Evolutionary conservation across 2,888 invertebrate species (phyloP), one percentile per base, ranked within the genome.

Genomic region (Magallana nippona): DNA sequence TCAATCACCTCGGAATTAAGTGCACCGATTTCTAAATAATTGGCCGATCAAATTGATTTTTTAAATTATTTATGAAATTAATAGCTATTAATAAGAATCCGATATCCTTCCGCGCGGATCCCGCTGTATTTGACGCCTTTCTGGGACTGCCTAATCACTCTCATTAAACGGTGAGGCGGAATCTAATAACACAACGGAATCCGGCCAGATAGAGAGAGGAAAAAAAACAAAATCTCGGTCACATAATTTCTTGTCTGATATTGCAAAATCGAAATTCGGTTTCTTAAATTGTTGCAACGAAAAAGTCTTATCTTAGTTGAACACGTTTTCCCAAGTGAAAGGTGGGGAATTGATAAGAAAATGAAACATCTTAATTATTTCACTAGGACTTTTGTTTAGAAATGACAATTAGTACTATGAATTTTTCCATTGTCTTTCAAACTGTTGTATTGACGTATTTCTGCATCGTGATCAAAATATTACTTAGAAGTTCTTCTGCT

Each of bases 21-120:
- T 27, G 71, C 71, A 27, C 22, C 13, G 71, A 71, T 71, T 71
- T 71, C 71, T 71, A 5, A 13, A 27, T 71, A 71, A 71, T 71
- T 71, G 71, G 27, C 27, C 27, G 27, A 71, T 27, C 71, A 32
- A 71, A 71, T 27, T 71, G 10, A 32, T 27, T 71, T 27, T 71
- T 27, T 22, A 71, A 71, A 71, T 22, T 71, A 71, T 71, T 27
- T 71, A 22, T 71, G 71, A 71, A 71, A 71, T 71, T 71, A 71
- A 71, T 27, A 71, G 71, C 27, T 15, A 32, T 71, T 71, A 71
- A 71, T 71, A 71, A 44, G 27, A 27, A 22, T 22, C 71, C 27
- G 22, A 71, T 71, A 27, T 71, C 71, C 71, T 71, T 32, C 71
- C 71, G 32, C 15, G 15, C 13, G 71, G 71, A 71, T 71, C 71